Evolutionary conservation across 2,888 invertebrate genomes (phyloP), one percentile per base, ranked within the genome.

Genomic region (Leistus spinibarbis): DNA sequence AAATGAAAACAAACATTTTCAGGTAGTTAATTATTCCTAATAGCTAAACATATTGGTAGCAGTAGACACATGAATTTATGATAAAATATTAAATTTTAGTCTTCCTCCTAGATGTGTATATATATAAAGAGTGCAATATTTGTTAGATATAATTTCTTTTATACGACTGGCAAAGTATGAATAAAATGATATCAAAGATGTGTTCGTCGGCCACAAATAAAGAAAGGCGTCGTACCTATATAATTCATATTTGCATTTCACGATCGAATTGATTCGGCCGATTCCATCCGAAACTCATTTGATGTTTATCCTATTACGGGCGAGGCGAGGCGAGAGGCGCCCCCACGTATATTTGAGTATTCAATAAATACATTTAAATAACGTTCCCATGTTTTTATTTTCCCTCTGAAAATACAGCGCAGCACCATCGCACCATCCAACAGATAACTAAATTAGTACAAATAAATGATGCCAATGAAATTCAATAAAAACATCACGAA

Each of bases 221-320:
- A 67, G 71, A 75, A 66, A 77, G 65, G 70, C 76, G 60, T 76
- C 77, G 69, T 79, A 77, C 79, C n/a, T n/a, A n/a, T n/a, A 79
- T 78, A 77, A 79, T 79, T 79, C 79, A 79, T 79, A 77, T 77
- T 77, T 77, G 76, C 76, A 77, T 78, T 79, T 77, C 69, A 77
- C 78, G 78, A 77, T 76, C 77, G 79, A 78, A 79, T 78, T 79
- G 78, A 77, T 78, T 77, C 69, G 54, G 67, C 73, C 78, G 77
- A 79, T 78, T 78, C 79, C 77, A 78, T 78, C 78, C 76, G 70
- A 78, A 79, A 79, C 76, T 79, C 78, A 77, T 79, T 79, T 78
- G 76, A 78, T 77, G 77, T 79, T 78, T 79, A 79, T 79, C 77
- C 78, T 77, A 77, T 77, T 78, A 78, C 78, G 62, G 56, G 67